These are phyloP conservation scores for Adrianichthys oophorus DNA, from an alignment of 2,797 vertebrate genomes.

Conservation along the genomic window DNA sequence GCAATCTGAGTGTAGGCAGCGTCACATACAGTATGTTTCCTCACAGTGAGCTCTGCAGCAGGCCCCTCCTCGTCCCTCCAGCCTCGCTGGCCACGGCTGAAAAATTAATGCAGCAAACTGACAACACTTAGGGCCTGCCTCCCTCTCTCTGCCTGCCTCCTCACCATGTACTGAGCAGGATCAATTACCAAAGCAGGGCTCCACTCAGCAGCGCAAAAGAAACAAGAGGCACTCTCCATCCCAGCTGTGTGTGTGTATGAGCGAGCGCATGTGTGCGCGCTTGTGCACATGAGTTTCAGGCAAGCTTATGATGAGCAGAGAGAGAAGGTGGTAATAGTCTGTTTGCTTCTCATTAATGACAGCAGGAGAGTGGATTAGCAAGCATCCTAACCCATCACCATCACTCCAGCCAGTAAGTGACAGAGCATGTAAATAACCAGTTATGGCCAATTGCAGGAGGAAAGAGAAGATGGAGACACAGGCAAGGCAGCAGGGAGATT, in stretches of 20 bases:
- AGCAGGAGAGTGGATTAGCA: slow-evolving; percentile 74
- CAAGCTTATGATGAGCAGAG: slow-evolving; percentile 67
- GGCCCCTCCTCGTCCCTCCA: slow-evolving; percentile 67
- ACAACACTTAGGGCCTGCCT: slow-evolving; percentile 73
- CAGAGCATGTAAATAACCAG: slow-evolving; percentile 73
- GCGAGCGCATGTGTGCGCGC: slow-evolving; percentile 18
- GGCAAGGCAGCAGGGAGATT: slow-evolving; percentile 7
- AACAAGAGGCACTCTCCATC: slow-evolving; percentile 72
- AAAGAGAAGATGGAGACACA: slow-evolving; percentile 27
- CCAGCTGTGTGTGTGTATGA: slow-evolving; percentile 37
- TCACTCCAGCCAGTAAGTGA: slow-evolving; percentile 69
- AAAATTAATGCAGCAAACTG: slow-evolving; percentile 83
- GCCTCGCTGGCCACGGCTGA: slow-evolving; percentile 69
- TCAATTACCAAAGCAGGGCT: slow-evolving; percentile 79
- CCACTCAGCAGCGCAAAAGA: slow-evolving; percentile 67
- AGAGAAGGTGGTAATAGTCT: slow-evolving; percentile 74
- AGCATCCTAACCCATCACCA: slow-evolving; percentile 72
- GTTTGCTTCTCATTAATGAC: slow-evolving; percentile 77
- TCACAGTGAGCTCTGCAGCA: slow-evolving; percentile 57
- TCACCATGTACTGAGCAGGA: slow-evolving; percentile 74
- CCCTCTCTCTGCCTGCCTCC: slow-evolving; percentile 36
- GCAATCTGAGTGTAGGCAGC: slow-evolving; percentile 7
- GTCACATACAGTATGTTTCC: slow-evolving; percentile 32
- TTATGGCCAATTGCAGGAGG: slow-evolving; percentile 54
- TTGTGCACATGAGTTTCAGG: slow-evolving; percentile 26